Conservation (phyloP, 2,113 vertebrate species). For the Protobothrops flavoviridis region DNA sequence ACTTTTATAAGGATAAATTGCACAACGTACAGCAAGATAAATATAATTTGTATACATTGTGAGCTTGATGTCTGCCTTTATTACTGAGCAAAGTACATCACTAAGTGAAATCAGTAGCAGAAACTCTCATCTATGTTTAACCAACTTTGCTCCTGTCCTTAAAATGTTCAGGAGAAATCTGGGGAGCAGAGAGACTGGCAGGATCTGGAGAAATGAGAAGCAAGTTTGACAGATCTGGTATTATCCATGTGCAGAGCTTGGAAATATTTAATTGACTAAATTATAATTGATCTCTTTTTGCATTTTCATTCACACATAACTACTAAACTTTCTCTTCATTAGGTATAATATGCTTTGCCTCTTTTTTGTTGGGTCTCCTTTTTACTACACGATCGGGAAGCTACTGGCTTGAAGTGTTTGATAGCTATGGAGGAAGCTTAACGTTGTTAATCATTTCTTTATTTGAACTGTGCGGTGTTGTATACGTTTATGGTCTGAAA, state of each 20-base stretch:
- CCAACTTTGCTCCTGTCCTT: neutral
- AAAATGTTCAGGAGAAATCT: neutral
- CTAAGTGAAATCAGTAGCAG: neutral
- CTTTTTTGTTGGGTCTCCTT: constrained; percentile 74
- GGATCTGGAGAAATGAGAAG: neutral
- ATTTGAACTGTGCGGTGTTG: constrained; percentile 78
- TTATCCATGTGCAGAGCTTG: neutral
- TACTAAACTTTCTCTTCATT: neutral
- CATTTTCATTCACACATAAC: constrained; percentile 15
- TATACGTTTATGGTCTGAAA: constrained; percentile 78
- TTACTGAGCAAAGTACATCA: neutral
- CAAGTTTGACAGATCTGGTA: neutral
- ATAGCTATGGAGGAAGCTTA: constrained; percentile 77
- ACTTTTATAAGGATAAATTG: neutral
- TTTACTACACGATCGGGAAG: constrained; percentile 85
- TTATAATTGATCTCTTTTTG: neutral
- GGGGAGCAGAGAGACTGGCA: neutral
- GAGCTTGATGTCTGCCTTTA: neutral
- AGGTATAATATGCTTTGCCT: constrained; percentile 74
- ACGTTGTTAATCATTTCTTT: constrained; percentile 84
- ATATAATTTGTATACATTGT: neutral
- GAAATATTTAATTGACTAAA: neutral
- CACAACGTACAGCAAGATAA: neutral
- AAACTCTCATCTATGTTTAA: neutral
- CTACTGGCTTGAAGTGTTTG: constrained; percentile 93